Evolutionary conservation across 2,113 vertebrate genomes (phyloP), one percentile per base, ranked within the genome.

Genomic region (Motacilla tschutschensis): DNA sequence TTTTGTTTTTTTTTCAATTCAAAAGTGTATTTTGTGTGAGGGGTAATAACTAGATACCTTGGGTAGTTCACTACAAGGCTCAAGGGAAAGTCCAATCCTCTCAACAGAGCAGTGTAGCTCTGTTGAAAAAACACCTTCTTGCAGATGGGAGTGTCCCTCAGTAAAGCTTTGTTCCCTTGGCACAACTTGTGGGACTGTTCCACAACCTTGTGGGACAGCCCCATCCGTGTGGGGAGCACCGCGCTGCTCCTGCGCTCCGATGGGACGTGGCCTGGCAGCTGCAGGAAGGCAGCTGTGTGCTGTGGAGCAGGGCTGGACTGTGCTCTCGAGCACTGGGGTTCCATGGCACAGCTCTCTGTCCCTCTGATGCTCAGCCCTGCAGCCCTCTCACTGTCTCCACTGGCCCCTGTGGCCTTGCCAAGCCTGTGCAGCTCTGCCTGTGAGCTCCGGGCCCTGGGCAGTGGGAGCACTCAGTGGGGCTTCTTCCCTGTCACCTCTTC

Each of bases 211-310:
- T 43, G 36, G 33, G 25, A 4, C 41, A 14, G 9, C 21, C 41
- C 14, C 41, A 38, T 69, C 20, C 13, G 0, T 2, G 0, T 6
- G n/a, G 41, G 53, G 36, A 47, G 53, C 70, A 26, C 20, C 4
- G 0, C 1, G 3, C 26, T 43, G 43, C 15, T 55, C 28, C 31
- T 38, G n/a, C 3, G 1, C 44, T 63, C 19, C 0, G 0, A 2
- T 14, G 44, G 41, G 41, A 33, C 0, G 1, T 26, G 72, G 31
- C 17, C 0, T 2, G 12, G 40, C 48, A 57, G 74, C 74, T 55
- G 36, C 19, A 43, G 44, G 17, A 59, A 35, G 43, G 47, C 55
- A 62, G 19, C 51, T 85, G 17, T 0, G 0, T 41, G 36, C 3
- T 16, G 25, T 6, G 22, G 35, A 26, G 26, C 51, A 31, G 24